Evolutionary conservation across 2,797 vertebrate genomes (phyloP), one percentile per base, ranked within the genome.

Genomic region (Poliocrania exsul): DNA sequence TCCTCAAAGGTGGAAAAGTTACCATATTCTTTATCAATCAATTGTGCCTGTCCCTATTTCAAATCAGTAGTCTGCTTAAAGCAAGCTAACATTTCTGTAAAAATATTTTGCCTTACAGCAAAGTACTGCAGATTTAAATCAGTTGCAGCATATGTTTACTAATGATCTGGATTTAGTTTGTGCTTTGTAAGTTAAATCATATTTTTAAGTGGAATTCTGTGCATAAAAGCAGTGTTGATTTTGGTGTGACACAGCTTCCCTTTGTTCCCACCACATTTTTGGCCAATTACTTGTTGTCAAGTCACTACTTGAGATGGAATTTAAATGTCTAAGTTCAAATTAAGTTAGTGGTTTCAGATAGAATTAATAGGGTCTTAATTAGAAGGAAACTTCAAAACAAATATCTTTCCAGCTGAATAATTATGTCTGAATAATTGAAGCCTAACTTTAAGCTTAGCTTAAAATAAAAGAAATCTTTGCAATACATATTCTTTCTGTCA

Each of bases 331-430:
- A 57, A 54, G 11, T 65, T 50, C 26, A 91, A 60, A 71, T 80
- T 73, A 86, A 78, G 49, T 86, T 67, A 84, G 47, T 50, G 15
- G 81, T 90, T 93, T 88, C 28, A 67, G 37, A 57, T 60, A 35
- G 23, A 91, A 88, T 21, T 10, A 78, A 42, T 57, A 31, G 17
- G 1, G 2, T 88, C 69, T 92, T 81, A 93, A 81, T 93, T 92
- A 90, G n/a, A 86, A 51, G 54, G 17, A 86, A 86, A 53, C 61
- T 83, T 94, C 61, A 88, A 91, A 96, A 91, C 69, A 90, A 53
- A 50, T 86, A 81, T 93, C 9, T 78, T 93, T 91, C 23, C 42
- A 75, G 29, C 42, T 7, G 19, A 13, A 86, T 46, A 90, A 61
- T 60, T 50, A 57, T 31, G 49, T 53, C 80, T 67, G 69, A 83